phyloP scores from a whole-genome alignment of 2,113 vertebrate species.

The Poeciliopsis prolifica region DNA sequence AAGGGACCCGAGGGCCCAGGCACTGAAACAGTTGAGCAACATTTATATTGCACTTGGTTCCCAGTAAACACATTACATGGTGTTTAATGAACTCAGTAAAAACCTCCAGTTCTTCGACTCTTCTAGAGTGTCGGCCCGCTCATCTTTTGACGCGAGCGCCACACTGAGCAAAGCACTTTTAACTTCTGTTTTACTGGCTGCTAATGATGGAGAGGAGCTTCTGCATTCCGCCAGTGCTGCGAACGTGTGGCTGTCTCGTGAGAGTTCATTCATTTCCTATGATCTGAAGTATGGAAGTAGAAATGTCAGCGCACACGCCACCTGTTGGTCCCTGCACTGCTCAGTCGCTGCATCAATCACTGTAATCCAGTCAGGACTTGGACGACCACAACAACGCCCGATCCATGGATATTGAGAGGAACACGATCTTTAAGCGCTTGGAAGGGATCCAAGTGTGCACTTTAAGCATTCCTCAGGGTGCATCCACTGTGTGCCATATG shows the following conservation, averaged over 20 bases:
- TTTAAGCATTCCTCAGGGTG: conserved; percentile 29
- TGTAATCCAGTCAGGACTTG: conserved; percentile 52
- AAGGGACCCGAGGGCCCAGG: neutral
- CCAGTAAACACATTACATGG: neutral
- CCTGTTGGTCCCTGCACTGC: conserved; percentile 16
- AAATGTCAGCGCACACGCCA: conserved; percentile 29
- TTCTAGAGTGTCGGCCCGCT: neutral
- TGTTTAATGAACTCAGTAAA: neutral
- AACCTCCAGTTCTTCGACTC: neutral
- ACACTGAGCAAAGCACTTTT: conserved; percentile 1
- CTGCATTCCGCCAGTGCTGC: conserved; percentile 12
- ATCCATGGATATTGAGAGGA: conserved; percentile 62
- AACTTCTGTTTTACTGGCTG: neutral
- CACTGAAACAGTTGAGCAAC: neutral
- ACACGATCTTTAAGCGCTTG: conserved; percentile 64
- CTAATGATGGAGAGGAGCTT: neutral
- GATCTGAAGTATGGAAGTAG: conserved; percentile 19
- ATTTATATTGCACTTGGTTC: neutral
- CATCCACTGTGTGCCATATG: conserved; percentile 38
- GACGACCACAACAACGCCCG: conserved; percentile 20
- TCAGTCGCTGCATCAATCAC: conserved; percentile 27
- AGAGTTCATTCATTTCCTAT: conserved; percentile 6
- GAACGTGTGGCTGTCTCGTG: neutral
- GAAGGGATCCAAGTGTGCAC: conserved; percentile 61
- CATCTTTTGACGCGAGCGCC: neutral